Evolutionary conservation across 2,888 invertebrate genomes (phyloP).

Genomic region (Dasysyrphus albostriatus): DNA sequence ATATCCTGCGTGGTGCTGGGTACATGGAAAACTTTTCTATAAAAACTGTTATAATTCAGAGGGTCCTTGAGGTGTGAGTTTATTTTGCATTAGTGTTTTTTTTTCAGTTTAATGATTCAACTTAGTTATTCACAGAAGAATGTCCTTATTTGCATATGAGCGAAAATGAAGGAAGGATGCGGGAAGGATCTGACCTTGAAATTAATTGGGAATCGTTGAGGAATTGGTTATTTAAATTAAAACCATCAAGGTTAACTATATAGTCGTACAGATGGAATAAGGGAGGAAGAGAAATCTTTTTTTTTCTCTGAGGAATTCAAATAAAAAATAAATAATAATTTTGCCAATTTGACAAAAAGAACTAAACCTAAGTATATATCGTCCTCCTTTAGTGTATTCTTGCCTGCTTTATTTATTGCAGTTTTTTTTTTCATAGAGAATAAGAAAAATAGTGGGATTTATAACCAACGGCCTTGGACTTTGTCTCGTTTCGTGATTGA

Average conservation of each 20-base stretch:
- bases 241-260: constrained; percentile 19
- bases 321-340: constrained; percentile 16
- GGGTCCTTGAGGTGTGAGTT: constrained; percentile 16
- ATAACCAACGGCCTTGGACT: constrained; percentile 60
- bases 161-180: neutral
- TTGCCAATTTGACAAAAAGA: constrained; percentile 12
- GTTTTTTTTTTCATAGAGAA: neutral
- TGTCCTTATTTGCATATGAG: constrained; percentile 10
- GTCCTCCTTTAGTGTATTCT: neutral
- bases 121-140: constrained; percentile 33
- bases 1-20: neutral
- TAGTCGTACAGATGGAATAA: neutral
- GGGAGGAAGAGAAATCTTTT: neutral
- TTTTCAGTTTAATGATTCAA: constrained; percentile 16
- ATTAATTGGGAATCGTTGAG: constrained; percentile 52
- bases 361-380: neutral
- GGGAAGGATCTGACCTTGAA: constrained; percentile 35
- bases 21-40: neutral
- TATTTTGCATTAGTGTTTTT: neutral
- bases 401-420: constrained; percentile 16
- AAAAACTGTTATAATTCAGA: constrained; percentile 15
- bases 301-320: neutral
- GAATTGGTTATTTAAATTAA: constrained; percentile 49
- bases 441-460: constrained; percentile 5
- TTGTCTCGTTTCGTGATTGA: constrained; percentile 48